phyloP scores from a whole-genome alignment of 1,140 invertebrate genomes.

The Branchinecta lynchi region DNA sequence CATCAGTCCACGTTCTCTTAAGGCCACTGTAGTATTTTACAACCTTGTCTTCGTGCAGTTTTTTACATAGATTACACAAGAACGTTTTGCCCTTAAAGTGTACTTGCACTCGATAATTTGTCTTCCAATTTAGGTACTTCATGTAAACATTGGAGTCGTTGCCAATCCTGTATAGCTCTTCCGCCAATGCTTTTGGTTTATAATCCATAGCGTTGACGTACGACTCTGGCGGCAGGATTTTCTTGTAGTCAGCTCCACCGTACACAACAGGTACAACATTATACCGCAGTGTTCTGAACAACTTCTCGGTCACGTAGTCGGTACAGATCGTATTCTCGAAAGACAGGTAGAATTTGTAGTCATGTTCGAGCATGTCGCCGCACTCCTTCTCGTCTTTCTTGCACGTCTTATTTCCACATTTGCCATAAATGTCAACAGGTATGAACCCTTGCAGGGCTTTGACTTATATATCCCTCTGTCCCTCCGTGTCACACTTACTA shows the following conservation, averaged over 20 bases:
- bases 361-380: conserved; percentile 21
- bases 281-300: conserved; percentile 26
- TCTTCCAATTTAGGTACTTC: conserved; percentile 21
- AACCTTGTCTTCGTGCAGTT: conserved; percentile 11
- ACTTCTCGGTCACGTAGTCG: conserved; percentile 32
- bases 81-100: neutral
- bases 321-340: conserved; percentile 35
- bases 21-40: neutral
- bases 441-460: conserved; percentile 12
- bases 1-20: neutral
- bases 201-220: conserved; percentile 20
- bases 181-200: conserved; percentile 13
- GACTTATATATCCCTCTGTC: neutral
- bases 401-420: conserved; percentile 17
- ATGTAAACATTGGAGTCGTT: conserved; percentile 16
- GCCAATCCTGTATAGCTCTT: conserved; percentile 16
- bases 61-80: conserved; percentile 16
- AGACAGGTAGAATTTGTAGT: conserved; percentile 36
- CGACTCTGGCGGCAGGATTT: conserved; percentile 15
- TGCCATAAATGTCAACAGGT: conserved; percentile 13
- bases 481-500: neutral
- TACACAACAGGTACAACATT: conserved; percentile 28
- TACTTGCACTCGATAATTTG: conserved; percentile 13
- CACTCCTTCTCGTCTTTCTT: conserved; percentile 18
- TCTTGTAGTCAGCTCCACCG: conserved; percentile 23